These are phyloP conservation scores for Gallinago paraguaiae DNA, from an alignment of 2,113 vertebrate genomes.

Conservation along the genomic window DNA sequence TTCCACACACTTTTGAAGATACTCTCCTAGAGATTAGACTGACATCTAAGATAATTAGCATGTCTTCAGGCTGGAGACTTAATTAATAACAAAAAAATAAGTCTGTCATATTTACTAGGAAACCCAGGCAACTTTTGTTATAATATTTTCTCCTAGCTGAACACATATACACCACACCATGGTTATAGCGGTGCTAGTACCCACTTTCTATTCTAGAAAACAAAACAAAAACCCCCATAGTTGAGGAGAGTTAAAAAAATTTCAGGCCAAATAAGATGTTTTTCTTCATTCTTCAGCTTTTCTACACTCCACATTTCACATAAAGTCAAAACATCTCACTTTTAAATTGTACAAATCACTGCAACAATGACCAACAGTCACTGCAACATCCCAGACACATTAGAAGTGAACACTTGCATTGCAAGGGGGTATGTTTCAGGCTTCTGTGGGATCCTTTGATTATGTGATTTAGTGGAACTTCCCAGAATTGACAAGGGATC, in stretches of 20 bases:
- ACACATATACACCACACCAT: neutral
- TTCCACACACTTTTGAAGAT: slow-evolving; percentile 5
- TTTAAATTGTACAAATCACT: neutral
- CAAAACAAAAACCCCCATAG: neutral
- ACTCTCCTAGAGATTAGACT: neutral
- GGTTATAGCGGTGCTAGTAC: neutral
- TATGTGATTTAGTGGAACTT: neutral
- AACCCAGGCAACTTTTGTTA: neutral
- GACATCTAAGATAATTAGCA: neutral
- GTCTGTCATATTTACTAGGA: neutral
- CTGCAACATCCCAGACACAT: neutral
- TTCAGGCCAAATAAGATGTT: neutral
- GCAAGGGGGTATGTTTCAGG: neutral
- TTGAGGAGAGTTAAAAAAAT: neutral
- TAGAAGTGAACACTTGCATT: neutral
- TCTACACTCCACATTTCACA: neutral
- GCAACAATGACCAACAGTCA: neutral
- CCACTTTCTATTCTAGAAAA: neutral
- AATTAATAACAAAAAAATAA: slow-evolving; percentile 33
- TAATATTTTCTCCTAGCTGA: neutral
- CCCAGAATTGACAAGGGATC: neutral
- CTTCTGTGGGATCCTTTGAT: neutral
- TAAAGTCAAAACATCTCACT: neutral
- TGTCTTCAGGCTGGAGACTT: neutral
- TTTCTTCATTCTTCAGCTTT: neutral